Evolutionary conservation across 2,888 invertebrate species (phyloP), one percentile per base, ranked within the genome.

Genomic region (Frankliniella intonsa): DNA sequence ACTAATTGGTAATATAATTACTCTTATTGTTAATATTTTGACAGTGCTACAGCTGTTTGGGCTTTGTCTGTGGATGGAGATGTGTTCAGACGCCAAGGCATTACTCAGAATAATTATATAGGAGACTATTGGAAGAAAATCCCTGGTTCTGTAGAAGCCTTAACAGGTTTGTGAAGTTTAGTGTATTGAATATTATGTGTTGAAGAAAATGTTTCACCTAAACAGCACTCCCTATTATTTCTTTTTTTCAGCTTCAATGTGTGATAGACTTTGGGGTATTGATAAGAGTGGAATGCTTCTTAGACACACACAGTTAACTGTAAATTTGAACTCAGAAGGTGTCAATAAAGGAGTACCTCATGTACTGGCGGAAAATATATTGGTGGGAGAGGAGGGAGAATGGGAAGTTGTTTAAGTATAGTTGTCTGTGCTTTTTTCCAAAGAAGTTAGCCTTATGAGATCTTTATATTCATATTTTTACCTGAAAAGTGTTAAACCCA

Each of bases 71-170:
- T 86, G 3, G 85, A 86, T 51, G 89, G 89, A 3, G 84, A 86
- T 27, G 86, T 90, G 22, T 89, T 86, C 84, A 86, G 89, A 69
- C 85, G 90, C 51, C 85, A 86, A 82, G 90, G 90, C 12, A 88
- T 90, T 83, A 86, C 88, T 0, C 85, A 87, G 50, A 87, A 86
- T 80, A 89, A 89, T 84, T 89, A 88, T 82, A 88, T 88, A 83
- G 90, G 90, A 2, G 87, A 88, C 81, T 87, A 87, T 50, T 90
- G 90, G 90, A 85, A 86, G 82, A 86, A 86, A 84, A 84, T 88
- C 25, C 88, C 88, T 50, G 87, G 87, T 9, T 84, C 83, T 81
- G 85, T 87, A 38, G 84, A 85, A 55, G 84, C 83, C 76, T 83
- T 88, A 27, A 86, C 88, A 83, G 87, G 88, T 88, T 0, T 55